phyloP scores from a whole-genome alignment of 2,888 invertebrate genomes.

The Nematopogon swammerdamellus region DNA sequence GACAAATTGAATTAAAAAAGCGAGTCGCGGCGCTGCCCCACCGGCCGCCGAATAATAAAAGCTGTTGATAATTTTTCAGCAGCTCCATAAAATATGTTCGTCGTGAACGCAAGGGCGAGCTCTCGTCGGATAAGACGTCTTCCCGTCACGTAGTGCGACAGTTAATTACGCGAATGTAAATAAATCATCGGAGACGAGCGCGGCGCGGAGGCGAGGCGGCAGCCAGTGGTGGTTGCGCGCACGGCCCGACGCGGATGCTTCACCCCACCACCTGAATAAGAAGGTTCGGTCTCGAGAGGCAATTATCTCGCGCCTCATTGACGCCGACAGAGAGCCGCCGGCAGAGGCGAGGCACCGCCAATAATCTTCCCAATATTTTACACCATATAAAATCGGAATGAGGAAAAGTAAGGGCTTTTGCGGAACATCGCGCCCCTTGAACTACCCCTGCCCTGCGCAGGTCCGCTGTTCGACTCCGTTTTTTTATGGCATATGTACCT shows the following conservation, averaged over 20 bases:
- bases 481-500: too few relatives aligned
- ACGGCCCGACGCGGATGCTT: background rate
- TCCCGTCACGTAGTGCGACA: slow-evolving; percentile 55
- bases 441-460: too few relatives aligned
- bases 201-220: slow-evolving; percentile 20
- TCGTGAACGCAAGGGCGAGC: slow-evolving; percentile 24
- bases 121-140: slow-evolving; percentile 43
- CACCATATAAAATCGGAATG: slow-evolving; percentile 14
- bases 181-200: slow-evolving; percentile 53
- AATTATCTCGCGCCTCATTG: slow-evolving; percentile 54
- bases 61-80: background rate
- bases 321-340: slow-evolving; percentile 42
- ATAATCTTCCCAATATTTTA: slow-evolving; percentile 25
- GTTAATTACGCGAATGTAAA: slow-evolving; percentile 56
- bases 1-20: too few relatives aligned
- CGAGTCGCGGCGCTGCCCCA: too few relatives aligned
- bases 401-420: too few relatives aligned
- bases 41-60: background rate
- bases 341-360: slow-evolving; percentile 12
- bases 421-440: too few relatives aligned
- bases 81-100: background rate
- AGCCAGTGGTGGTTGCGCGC: too few relatives aligned
- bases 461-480: too few relatives aligned
- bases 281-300: slow-evolving; percentile 47
- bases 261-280: too few relatives aligned